Evolutionary conservation across 2,888 invertebrate species (phyloP).

Genomic region (Acanthosepion lycidas): DNA sequence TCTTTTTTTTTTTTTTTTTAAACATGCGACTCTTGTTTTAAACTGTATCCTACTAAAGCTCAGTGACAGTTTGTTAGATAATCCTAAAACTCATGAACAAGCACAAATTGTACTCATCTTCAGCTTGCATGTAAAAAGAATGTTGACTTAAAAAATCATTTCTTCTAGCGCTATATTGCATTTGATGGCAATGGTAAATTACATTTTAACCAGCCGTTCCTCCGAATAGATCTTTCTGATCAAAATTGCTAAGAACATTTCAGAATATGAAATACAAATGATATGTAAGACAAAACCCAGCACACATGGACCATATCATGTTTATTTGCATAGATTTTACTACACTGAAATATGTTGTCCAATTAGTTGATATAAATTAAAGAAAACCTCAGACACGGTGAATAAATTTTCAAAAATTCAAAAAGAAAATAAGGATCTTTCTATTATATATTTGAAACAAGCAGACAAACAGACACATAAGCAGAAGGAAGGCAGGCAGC

Average conservation of each 20-base stretch:
- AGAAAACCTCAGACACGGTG: neutral
- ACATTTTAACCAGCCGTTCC: neutral
- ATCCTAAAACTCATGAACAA: neutral
- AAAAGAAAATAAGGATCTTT: neutral
- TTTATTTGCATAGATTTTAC: no score
- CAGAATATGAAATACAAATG: no score
- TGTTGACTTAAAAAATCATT: no score
- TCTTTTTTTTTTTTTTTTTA: no score
- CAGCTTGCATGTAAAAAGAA: neutral
- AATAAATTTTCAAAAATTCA: neutral
- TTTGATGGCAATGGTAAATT: neutral
- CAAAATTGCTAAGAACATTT: neutral
- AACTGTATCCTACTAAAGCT: no score
- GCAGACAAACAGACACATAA: constrained; percentile 18
- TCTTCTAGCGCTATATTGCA: neutral
- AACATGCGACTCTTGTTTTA: no score
- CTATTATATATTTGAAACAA: neutral
- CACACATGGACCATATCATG: no score
- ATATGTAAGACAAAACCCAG: no score
- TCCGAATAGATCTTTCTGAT: neutral
- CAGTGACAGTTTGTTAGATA: neutral
- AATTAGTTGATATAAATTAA: no score
- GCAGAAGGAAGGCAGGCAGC: neutral
- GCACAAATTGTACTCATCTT: neutral
- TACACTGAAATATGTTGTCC: no score